These are phyloP conservation scores for Trematocara unimaculatum DNA, from an alignment of 2,113 vertebrate species.

Conservation along the genomic window DNA sequence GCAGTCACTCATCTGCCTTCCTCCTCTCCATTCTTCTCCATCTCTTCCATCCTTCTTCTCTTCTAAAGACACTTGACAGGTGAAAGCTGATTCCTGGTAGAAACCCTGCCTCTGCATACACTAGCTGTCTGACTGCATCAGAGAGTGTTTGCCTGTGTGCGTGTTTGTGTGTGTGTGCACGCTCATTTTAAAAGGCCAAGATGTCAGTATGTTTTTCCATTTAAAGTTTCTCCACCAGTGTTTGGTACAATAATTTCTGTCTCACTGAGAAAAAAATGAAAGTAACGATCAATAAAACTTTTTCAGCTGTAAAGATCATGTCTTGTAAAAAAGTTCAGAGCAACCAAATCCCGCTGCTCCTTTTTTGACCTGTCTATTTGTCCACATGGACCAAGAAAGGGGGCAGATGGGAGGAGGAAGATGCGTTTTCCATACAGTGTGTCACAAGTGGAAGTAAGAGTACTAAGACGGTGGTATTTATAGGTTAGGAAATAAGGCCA, in stretches of 20 bases:
- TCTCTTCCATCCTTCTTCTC: background rate
- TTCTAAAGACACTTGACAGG: background rate
- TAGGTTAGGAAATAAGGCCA: background rate
- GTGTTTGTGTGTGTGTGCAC: background rate
- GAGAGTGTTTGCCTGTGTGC: background rate
- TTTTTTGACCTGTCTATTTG: conserved; percentile 9
- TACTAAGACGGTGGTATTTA: background rate
- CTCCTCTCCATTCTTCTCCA: background rate
- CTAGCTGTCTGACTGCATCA: background rate
- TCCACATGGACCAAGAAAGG: background rate
- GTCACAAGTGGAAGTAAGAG: background rate
- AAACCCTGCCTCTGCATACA: background rate
- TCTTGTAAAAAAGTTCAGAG: conserved; percentile 16
- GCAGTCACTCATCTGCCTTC: background rate
- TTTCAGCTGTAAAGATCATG: conserved; percentile 1
- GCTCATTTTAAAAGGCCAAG: background rate
- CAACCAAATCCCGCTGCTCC: conserved; percentile 20
- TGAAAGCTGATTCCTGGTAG: background rate
- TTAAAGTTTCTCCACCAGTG: background rate
- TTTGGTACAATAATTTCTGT: background rate
- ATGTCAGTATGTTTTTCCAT: background rate
- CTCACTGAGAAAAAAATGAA: background rate
- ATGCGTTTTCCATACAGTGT: conserved; percentile 22
- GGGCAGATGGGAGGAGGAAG: background rate
- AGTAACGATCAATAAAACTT: background rate